Evolutionary conservation across 1,140 invertebrate genomes (phyloP), one percentile per base, ranked within the genome.

Genomic region (Pseudomyrmex cubaensis): DNA sequence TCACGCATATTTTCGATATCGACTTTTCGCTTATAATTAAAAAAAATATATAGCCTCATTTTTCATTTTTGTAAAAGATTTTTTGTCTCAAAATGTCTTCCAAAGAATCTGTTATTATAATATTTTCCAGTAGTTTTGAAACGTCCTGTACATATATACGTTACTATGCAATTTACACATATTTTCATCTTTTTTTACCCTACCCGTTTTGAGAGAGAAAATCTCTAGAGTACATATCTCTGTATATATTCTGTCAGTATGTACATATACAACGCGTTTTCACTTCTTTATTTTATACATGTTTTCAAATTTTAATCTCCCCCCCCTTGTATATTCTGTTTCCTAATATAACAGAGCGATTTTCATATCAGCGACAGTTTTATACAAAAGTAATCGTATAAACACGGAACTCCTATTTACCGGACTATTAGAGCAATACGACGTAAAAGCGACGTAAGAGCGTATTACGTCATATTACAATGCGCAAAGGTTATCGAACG

Each of bases 111-210:
- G 35, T 35, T 35, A 35, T 35, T 35, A 5, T 7, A 5, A 35
- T 35, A 35, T 35, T 35, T 35, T 35, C 0, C 5, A 35, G 35
- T 35, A 35, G 35, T 35, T 35, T 35, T 35, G 35, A 7, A 35
- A 35, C 35, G 7, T 35, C 5, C 35, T 89, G 64, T 86, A 85
- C 75, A 85, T 70, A 83, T 74, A 84, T 69, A 84, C 82, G 88
- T 78, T 83, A 82, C 70, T 85, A 80, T 77, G 72, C 83, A 91
- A 91, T 91, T 89, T 91, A 92, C 91, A 92, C 91, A 91, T 91
- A 91, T 90, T 88, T 92, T 91, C 89, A 92, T 54, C 35, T 35
- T 86, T 85, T 72, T 25, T 87, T 90, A 87, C 85, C 83, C 85
- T 91, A 82, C 54, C 86, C 72, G 50, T 75, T 86, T 84, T 52